Percentiles rank a stretch among this genome's conserved stretches.
Evolutionary conservation across 1,140 invertebrate species (phyloP).

Genomic region (Caenorhabditis brenneri): DNA sequence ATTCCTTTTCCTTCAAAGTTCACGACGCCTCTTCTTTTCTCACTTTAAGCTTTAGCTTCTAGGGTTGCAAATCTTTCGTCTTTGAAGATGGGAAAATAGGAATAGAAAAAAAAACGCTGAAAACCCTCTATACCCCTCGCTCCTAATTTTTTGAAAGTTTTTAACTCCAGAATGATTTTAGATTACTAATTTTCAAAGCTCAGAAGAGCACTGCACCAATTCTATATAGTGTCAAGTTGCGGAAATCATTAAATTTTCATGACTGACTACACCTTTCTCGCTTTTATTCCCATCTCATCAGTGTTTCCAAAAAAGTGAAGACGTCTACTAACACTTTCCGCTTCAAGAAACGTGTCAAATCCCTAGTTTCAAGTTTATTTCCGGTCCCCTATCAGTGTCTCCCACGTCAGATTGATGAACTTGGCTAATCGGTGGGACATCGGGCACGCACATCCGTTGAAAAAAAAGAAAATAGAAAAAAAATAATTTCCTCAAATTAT

Average conservation of each 20-base stretch:
- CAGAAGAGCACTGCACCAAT: background rate
- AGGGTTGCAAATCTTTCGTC: background rate
- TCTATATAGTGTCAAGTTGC: background rate
- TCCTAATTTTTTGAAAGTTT: too few relatives aligned
- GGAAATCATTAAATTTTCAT: conserved; percentile 14
- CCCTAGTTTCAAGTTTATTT: background rate
- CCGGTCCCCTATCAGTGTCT: background rate
- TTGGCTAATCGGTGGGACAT: background rate
- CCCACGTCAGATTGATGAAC: conserved; percentile 4
- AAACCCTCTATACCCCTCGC: background rate
- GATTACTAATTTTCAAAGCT: background rate
- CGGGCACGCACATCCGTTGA: background rate
- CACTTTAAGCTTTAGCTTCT: background rate
- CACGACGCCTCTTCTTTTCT: conserved; percentile 3
- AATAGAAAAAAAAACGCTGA: background rate
- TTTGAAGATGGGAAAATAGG: background rate
- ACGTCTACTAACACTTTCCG: background rate
- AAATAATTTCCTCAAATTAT: background rate
- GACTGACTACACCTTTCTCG: background rate
- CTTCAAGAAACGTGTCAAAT: conserved; percentile 15
- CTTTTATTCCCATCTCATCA: background rate
- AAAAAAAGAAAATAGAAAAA: too few relatives aligned
- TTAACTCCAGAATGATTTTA: too few relatives aligned
- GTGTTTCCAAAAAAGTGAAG: background rate
- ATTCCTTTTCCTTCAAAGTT: conserved; percentile 1